Conservation (phyloP, 2,888 invertebrate genomes). For the Chironomus riparius region DNA sequence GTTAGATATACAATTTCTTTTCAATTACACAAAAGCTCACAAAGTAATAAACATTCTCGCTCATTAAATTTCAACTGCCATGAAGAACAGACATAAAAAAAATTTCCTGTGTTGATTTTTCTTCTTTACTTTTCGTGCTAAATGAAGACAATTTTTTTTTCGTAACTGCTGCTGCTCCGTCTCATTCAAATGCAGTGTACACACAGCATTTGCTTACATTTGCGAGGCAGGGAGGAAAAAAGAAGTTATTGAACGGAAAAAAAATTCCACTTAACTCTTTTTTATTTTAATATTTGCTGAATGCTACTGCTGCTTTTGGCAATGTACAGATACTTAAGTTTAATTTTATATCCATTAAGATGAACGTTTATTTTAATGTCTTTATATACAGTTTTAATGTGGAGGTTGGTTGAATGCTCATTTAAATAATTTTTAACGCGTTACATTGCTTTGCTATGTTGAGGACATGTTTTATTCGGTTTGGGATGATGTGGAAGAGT, state of each 20-base stretch:
- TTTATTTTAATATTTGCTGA: background rate
- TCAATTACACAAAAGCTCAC: conserved; percentile 11
- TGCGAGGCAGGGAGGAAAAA: background rate
- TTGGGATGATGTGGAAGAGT: no score
- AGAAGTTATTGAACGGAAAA: background rate
- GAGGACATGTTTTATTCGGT: no score
- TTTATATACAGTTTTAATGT: background rate
- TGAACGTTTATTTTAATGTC: conserved; percentile 22
- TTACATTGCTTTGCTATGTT: no score
- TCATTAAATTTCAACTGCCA: conserved; percentile 5
- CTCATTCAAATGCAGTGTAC: no score
- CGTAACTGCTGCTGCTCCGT: no score
- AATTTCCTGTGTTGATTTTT: no score
- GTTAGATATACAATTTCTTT: background rate
- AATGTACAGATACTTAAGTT: background rate
- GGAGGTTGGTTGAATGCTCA: background rate
- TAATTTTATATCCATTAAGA: conserved; percentile 14
- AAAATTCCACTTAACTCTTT: background rate
- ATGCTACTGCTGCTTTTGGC: background rate
- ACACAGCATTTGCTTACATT: no score
- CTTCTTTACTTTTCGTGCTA: no score
- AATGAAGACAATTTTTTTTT: no score
- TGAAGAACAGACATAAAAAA: background rate
- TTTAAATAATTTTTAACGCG: no score
- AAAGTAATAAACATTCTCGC: background rate